phyloP scores from a whole-genome alignment of 2,888 invertebrate species.

The Cerceris rybyensis region DNA sequence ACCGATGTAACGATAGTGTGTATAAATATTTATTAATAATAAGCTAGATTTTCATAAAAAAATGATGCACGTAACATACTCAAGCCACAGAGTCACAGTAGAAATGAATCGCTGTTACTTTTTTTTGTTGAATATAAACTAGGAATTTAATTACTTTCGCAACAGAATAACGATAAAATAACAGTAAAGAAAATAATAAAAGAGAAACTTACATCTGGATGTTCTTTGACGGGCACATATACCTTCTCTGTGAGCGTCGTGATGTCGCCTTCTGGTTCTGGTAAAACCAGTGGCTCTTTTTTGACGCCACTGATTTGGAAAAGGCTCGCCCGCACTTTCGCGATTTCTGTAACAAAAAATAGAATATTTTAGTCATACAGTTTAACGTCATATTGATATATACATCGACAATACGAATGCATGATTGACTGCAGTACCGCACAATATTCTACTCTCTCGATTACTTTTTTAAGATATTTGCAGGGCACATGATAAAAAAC shows the following conservation, averaged over 20 bases:
- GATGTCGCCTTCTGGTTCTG: slow-evolving; percentile 95
- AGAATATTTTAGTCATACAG: too few relatives aligned
- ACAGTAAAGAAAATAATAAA: neutral
- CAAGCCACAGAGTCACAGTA: too few relatives aligned
- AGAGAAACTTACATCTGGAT: slow-evolving; percentile 98
- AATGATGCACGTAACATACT: too few relatives aligned
- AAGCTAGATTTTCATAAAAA: too few relatives aligned
- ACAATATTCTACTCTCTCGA: too few relatives aligned
- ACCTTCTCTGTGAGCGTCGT: slow-evolving; percentile 99
- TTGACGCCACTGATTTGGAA: slow-evolving; percentile 99
- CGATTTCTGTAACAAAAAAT: slow-evolving; percentile 90
- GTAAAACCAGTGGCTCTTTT: slow-evolving; percentile 95
- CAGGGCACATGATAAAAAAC: too few relatives aligned
- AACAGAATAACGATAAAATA: neutral
- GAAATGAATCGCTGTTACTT: neutral
- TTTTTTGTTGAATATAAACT: neutral
- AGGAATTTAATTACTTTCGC: neutral
- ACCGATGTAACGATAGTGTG: too few relatives aligned
- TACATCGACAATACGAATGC: too few relatives aligned
- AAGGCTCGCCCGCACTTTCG: slow-evolving; percentile 97
- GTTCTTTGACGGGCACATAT: slow-evolving; percentile 99
- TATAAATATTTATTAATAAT: too few relatives aligned
- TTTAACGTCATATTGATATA: neutral
- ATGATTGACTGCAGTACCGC: too few relatives aligned
- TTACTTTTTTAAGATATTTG: too few relatives aligned